Percentiles rank a stretch among this genome's conserved stretches.
Conservation (phyloP, 2,797 vertebrate genomes). For the Furcifer pardalis region DNA sequence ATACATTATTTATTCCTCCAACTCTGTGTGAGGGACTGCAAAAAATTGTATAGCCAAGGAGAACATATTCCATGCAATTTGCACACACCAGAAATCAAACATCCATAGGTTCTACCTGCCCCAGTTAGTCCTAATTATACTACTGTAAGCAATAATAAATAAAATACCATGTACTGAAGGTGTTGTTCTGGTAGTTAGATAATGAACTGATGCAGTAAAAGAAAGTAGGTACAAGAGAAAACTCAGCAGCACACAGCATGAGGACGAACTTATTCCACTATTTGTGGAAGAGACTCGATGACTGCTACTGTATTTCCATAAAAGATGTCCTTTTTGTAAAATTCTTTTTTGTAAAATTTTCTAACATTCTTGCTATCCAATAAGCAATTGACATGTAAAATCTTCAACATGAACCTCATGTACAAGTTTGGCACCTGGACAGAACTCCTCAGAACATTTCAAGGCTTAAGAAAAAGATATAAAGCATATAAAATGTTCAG, state of each 20-base stretch:
- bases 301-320: neutral
- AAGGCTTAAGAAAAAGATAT: too few species aligned
- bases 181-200: neutral
- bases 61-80: neutral
- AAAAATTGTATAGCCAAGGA: neutral
- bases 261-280: neutral
- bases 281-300: neutral
- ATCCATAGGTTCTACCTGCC: neutral
- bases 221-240: neutral
- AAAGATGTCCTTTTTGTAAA: neutral
- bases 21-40: neutral
- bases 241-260: neutral
- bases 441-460: too few species aligned
- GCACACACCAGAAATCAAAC: neutral
- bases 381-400: neutral
- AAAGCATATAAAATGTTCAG: neutral
- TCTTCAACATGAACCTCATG: too few species aligned
- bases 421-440: too few species aligned
- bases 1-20: constrained; percentile 1
- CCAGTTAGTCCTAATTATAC: constrained; percentile 12
- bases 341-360: too few species aligned
- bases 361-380: neutral
- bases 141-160: neutral
- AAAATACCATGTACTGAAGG: neutral
- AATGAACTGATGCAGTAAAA: neutral